phyloP scores from a whole-genome alignment of 1,140 invertebrate genomes.

The Drosophila seguyi region DNA sequence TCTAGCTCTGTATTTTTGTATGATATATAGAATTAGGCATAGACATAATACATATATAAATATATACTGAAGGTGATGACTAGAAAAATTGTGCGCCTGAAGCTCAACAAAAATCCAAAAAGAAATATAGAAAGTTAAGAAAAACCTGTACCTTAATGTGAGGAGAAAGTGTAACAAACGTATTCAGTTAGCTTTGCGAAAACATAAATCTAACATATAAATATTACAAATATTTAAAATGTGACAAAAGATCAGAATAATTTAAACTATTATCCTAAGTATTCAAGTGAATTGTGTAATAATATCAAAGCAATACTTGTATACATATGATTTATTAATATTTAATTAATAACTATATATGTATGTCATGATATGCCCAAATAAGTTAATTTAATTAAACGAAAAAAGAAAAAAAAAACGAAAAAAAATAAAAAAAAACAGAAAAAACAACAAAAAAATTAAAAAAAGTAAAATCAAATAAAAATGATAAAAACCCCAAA shows the following conservation, averaged over 20 bases:
- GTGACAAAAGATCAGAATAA: constrained; percentile 10
- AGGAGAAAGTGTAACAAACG: constrained; percentile 62
- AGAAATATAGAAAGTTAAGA: constrained; percentile 26
- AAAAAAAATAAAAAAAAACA: constrained; percentile 29
- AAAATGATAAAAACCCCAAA: constrained; percentile 30
- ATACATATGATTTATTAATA: constrained; percentile 13
- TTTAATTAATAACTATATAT: constrained; percentile 4
- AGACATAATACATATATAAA: constrained; percentile 15
- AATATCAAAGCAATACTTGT: constrained; percentile 16
- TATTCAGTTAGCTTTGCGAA: constrained; percentile 77
- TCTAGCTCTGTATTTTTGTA: constrained; percentile 37
- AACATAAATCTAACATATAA: constrained; percentile 19
- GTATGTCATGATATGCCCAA: constrained; percentile 37
- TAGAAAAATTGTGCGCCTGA: constrained; percentile 47
- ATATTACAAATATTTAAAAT: constrained; percentile 48
- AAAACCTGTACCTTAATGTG: constrained; percentile 70
- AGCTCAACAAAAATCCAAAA: constrained; percentile 74
- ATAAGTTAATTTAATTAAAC: constrained; percentile 29
- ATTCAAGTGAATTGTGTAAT: constrained; percentile 27
- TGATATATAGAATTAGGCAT: constrained; percentile 28
- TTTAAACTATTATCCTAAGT: constrained; percentile 26
- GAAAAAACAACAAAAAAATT: constrained; percentile 19
- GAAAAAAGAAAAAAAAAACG: constrained; percentile 1
- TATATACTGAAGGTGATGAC: constrained; percentile 10
- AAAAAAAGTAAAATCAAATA: constrained; percentile 37